Percentiles rank a stretch among this genome's conserved stretches.
Conservation (phyloP, 2,797 vertebrate genomes). For the Pseudochromis fuscus region DNA sequence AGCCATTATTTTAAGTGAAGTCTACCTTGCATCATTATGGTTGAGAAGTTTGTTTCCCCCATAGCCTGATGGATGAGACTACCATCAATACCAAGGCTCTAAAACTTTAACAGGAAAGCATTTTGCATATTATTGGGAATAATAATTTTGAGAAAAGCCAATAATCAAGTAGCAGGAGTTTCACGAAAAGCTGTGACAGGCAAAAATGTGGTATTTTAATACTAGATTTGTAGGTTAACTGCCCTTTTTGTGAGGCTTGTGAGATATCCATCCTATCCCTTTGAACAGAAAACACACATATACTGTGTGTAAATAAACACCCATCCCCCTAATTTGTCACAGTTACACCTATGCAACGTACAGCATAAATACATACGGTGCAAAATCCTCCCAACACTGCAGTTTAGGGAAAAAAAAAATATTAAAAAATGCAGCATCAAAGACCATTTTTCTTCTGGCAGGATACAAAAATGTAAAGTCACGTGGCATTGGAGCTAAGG, state of each 20-base stretch:
- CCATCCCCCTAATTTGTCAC: conserved; percentile 68
- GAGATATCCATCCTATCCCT: conserved; percentile 22
- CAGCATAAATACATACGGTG: conserved; percentile 66
- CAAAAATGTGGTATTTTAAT: conserved; percentile 4
- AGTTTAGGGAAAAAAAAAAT: conserved; percentile 73
- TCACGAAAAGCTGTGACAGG: conserved; percentile 7
- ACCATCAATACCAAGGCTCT: conserved; percentile 35
- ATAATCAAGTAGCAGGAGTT: conserved; percentile 10
- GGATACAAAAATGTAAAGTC: conserved; percentile 66
- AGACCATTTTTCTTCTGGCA: conserved; percentile 72
- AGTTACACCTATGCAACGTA: conserved; percentile 53
- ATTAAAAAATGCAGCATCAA: conserved; percentile 69
- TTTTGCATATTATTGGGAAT: conserved; percentile 44
- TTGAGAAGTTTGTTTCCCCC: conserved; percentile 27
- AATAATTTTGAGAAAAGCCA: conserved; percentile 30
- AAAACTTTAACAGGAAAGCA: conserved; percentile 22
- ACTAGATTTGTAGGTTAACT: conserved; percentile 33
- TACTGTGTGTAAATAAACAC: conserved; percentile 26
- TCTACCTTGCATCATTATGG: conserved; percentile 23
- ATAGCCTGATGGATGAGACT: conserved; percentile 15
- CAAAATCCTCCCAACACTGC: conserved; percentile 54
- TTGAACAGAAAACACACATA: conserved; percentile 33
- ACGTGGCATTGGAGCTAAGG: conserved; percentile 62
- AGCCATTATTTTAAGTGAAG: conserved; percentile 20
- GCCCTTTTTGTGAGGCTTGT: conserved; percentile 18